phyloP scores from a whole-genome alignment of 2,797 vertebrate genomes.

The Echiichthys vipera region DNA sequence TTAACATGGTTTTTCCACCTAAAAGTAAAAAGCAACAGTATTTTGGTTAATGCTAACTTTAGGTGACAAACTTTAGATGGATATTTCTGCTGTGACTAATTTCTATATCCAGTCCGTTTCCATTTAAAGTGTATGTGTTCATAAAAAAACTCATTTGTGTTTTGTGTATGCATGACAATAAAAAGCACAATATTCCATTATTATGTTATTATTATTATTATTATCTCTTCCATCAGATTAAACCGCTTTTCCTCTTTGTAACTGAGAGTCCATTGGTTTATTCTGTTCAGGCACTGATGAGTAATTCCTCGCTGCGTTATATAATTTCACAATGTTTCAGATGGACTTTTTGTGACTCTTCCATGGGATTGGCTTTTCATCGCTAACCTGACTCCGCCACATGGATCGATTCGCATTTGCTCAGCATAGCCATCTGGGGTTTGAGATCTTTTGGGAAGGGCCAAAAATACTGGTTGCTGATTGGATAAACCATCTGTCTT shows the following conservation, averaged over 20 bases:
- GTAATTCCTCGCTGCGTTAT: background rate
- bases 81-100: background rate
- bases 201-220: background rate
- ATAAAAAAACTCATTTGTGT: background rate
- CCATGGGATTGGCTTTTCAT: background rate
- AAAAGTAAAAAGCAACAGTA: no score
- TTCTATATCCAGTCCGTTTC: no score
- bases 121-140: background rate
- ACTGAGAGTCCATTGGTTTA: constrained; percentile 5
- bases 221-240: background rate
- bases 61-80: background rate
- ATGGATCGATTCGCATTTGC: no score
- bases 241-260: background rate
- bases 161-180: background rate
- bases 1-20: no score
- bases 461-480: no score
- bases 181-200: no score
- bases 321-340: background rate
- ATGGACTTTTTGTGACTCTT: background rate
- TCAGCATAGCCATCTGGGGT: no score
- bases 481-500: no score
- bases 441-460: no score
- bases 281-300: no score
- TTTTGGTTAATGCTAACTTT: background rate
- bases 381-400: no score